phyloP scores from a whole-genome alignment of 2,113 vertebrate species.

The Leiothrix lutea region DNA sequence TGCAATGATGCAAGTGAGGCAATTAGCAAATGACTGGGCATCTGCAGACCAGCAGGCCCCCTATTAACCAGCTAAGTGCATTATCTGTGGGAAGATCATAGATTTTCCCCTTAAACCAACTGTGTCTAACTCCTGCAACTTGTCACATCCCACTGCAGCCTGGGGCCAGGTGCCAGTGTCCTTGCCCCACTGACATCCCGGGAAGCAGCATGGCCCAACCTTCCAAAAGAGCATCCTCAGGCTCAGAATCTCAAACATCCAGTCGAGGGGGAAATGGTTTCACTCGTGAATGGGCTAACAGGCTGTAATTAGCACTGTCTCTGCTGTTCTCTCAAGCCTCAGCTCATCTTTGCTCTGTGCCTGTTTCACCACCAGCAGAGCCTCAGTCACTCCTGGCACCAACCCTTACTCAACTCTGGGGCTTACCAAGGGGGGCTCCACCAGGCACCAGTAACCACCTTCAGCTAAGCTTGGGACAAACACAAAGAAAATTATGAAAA shows the following conservation, averaged over 20 bases:
- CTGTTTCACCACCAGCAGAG: background rate
- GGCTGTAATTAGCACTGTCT: background rate
- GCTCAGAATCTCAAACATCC: background rate
- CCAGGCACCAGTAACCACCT: background rate
- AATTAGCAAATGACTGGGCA: conserved; percentile 21
- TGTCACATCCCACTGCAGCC: background rate
- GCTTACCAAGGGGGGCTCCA: no score
- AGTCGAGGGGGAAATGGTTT: background rate
- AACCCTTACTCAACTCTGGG: background rate
- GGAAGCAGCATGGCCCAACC: accelerated
- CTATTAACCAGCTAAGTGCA: background rate
- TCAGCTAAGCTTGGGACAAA: background rate
- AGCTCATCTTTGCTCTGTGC: background rate
- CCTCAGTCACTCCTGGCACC: background rate
- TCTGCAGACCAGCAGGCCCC: conserved; percentile 27
- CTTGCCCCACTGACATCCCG: accelerated
- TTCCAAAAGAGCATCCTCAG: background rate
- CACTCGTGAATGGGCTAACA: background rate
- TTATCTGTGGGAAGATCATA: background rate
- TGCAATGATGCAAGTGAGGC: background rate
- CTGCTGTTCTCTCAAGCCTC: background rate
- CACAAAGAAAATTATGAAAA: background rate
- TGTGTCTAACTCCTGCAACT: background rate
- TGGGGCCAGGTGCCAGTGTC: background rate
- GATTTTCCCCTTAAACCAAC: background rate